These are phyloP conservation scores for Megalopta genalis DNA, from an alignment of 1,140 invertebrate genomes.

Conservation along the genomic window DNA sequence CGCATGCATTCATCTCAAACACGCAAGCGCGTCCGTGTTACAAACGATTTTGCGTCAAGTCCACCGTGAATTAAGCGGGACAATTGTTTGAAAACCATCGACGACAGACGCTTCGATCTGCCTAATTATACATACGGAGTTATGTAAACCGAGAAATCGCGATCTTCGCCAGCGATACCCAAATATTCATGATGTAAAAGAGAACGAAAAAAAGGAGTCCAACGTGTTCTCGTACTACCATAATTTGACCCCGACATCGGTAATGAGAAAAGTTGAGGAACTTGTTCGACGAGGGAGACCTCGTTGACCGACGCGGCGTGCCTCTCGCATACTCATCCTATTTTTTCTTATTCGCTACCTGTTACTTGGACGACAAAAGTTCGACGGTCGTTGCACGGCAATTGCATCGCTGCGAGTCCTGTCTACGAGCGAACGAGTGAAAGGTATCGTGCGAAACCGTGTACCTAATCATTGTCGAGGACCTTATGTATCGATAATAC, in stretches of 20 bases:
- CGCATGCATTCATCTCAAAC: background rate
- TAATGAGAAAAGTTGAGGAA: slow-evolving; percentile 47
- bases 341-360: slow-evolving; percentile 28
- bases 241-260: background rate
- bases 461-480: too few species aligned
- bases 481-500: too few species aligned
- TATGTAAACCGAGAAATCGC: too few species aligned
- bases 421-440: background rate
- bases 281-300: slow-evolving; percentile 34
- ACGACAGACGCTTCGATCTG: too few species aligned
- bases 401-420: background rate
- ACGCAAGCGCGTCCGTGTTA: background rate
- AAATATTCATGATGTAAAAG: too few species aligned
- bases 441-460: too few species aligned
- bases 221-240: background rate
- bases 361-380: background rate
- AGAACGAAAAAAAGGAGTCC: background rate
- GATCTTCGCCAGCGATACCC: too few species aligned
- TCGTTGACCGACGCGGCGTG: background rate
- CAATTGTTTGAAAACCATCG: background rate
- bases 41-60: background rate
- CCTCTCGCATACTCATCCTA: background rate
- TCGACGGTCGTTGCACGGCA: too few species aligned
- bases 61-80: background rate
- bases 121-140: too few species aligned